A percentile compares a stretch with the other conserved stretches of the same genome.
Evolutionary conservation across 2,797 vertebrate genomes (phyloP).

Genomic region (Notoglanidium macrostoma): DNA sequence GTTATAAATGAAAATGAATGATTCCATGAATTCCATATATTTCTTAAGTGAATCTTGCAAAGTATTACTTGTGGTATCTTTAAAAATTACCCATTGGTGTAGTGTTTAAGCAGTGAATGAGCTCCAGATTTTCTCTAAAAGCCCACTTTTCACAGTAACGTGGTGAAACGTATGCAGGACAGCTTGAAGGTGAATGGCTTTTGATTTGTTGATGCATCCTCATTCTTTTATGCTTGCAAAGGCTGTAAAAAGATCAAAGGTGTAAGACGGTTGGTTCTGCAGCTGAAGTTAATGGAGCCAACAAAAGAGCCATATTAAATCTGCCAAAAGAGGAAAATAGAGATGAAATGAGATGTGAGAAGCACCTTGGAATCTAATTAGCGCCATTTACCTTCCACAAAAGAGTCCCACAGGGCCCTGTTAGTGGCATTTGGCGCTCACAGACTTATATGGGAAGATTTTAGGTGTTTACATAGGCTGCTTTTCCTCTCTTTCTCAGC

Average conservation of each 20-base stretch:
- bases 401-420: not conserved
- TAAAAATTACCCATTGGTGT: not conserved
- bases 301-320: conserved; percentile 35
- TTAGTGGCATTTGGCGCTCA: conserved; percentile 9
- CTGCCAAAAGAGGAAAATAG: conserved; percentile 26
- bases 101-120: not conserved
- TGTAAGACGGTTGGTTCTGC: conserved; percentile 2
- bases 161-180: not conserved
- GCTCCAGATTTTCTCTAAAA: not conserved
- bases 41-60: not conserved
- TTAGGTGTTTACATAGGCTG: not conserved
- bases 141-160: not conserved
- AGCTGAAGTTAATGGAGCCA: conserved; percentile 26
- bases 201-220: not conserved
- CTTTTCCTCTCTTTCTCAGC: not conserved
- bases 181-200: not conserved
- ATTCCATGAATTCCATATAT: not conserved
- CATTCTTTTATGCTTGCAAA: not conserved
- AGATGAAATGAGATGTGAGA: conserved; percentile 37
- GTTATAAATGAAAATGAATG: not conserved
- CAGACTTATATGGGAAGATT: not conserved
- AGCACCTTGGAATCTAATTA: conserved; percentile 51
- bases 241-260: not conserved
- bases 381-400: conserved; percentile 35
- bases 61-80: not conserved